phyloP scores from a whole-genome alignment of 2,797 vertebrate genomes.

The Rhinella marina region DNA sequence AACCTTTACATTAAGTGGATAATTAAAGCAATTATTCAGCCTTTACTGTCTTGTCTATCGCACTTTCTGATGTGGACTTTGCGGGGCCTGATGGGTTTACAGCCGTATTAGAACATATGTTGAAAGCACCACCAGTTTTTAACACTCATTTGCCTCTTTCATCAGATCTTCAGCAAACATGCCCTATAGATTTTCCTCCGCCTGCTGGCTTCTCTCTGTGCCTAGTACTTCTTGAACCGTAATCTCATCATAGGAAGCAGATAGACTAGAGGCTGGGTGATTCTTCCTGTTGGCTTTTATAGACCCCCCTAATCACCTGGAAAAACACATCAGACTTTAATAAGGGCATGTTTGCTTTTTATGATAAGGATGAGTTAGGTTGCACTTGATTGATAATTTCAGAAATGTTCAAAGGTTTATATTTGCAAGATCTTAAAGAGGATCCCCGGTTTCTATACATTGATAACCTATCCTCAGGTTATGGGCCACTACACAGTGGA shows the following conservation, averaged over 20 bases:
- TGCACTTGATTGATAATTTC: too few relatives aligned
- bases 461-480: too few relatives aligned
- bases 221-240: background rate
- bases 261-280: background rate
- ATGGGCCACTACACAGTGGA: too few relatives aligned
- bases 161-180: background rate
- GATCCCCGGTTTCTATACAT: too few relatives aligned
- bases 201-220: background rate
- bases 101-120: slow-evolving; percentile 8
- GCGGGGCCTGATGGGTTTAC: slow-evolving; percentile 2
- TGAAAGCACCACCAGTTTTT: background rate
- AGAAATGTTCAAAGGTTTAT: too few relatives aligned
- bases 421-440: too few relatives aligned
- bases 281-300: background rate
- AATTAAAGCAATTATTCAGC: slow-evolving; percentile 26
- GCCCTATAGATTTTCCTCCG: background rate
- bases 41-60: background rate
- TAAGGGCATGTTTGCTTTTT: slow-evolving; percentile 21
- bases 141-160: background rate
- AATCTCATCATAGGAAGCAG: background rate
- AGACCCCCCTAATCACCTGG: background rate
- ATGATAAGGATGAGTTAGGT: slow-evolving; percentile 2
- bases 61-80: slow-evolving; percentile 27
- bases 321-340: background rate
- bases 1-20: background rate